A percentile compares a stretch with the other conserved stretches of the same genome.
phyloP scores from a whole-genome alignment of 1,140 invertebrate genomes.

The Drosophila tristis region DNA sequence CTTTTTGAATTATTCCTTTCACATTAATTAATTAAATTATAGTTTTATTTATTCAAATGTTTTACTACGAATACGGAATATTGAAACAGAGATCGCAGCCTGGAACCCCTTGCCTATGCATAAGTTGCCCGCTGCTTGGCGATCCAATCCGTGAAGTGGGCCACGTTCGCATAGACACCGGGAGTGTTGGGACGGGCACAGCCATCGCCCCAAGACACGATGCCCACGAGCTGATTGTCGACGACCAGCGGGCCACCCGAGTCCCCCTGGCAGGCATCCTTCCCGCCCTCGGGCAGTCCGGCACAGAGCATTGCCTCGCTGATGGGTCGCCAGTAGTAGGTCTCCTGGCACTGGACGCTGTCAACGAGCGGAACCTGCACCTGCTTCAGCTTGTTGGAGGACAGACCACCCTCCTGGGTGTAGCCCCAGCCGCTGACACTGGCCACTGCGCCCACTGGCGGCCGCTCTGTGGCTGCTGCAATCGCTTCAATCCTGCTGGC shows the following conservation, averaged over 20 bases:
- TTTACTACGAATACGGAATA: not conserved
- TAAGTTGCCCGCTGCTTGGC: slow-evolving; percentile 22
- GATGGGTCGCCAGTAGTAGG: slow-evolving; percentile 83
- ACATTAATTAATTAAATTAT: too few relatives aligned
- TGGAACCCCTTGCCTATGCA: not conserved
- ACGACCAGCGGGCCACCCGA: slow-evolving; percentile 83
- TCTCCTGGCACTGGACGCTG: slow-evolving; percentile 83
- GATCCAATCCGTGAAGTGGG: slow-evolving; percentile 84
- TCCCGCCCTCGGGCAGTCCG: slow-evolving; percentile 84
- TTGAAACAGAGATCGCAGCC: not conserved
- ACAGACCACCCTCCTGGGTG: slow-evolving; percentile 50
- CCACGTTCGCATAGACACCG: slow-evolving; percentile 88
- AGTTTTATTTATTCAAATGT: not conserved
- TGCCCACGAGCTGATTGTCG: slow-evolving; percentile 84
- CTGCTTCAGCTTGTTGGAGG: slow-evolving; percentile 51
- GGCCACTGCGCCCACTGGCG: slow-evolving; percentile 40
- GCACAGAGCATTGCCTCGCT: slow-evolving; percentile 89
- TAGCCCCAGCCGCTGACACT: slow-evolving; percentile 68
- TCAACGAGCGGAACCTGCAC: slow-evolving; percentile 68
- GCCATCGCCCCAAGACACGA: slow-evolving; percentile 89
- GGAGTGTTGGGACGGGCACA: slow-evolving; percentile 87
- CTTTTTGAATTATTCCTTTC: too few relatives aligned
- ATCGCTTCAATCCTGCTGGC: slow-evolving; percentile 41
- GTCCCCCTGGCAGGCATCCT: slow-evolving; percentile 85
- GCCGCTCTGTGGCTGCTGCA: slow-evolving; percentile 21